Percentiles rank a stretch among this genome's conserved stretches.
phyloP scores from a whole-genome alignment of 1,140 invertebrate genomes.

The Scaptomyza graminum region DNA sequence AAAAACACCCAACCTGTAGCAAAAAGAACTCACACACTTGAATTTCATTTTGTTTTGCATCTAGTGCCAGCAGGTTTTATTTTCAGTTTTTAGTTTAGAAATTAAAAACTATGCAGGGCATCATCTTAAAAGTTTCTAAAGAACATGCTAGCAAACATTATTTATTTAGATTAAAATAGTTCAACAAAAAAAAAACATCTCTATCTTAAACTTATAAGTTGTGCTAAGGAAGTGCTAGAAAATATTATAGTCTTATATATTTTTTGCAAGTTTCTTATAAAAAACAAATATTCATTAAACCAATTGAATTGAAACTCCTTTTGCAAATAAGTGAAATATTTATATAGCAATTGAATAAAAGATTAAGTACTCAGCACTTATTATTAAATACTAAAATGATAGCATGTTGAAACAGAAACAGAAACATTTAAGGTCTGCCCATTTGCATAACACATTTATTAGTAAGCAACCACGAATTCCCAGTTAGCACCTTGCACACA shows the following conservation, averaged over 20 bases:
- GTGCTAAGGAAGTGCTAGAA: not conserved
- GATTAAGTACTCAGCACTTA: not conserved
- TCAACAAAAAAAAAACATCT: too few relatives aligned
- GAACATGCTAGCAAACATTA: too few relatives aligned
- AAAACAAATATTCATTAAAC: not conserved
- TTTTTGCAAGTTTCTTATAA: too few relatives aligned
- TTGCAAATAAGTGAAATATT: not conserved
- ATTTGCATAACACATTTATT: constrained; percentile 29
- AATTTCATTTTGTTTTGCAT: constrained; percentile 36
- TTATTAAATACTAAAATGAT: constrained; percentile 3
- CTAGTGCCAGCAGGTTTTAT: constrained; percentile 64
- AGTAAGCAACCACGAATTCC: constrained; percentile 7
- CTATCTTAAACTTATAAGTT: too few relatives aligned
- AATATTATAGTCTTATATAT: not conserved
- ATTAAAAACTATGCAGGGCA: not conserved
- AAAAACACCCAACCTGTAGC: constrained; percentile 11
- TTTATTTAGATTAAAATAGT: too few relatives aligned
- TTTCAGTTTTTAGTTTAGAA: constrained; percentile 23
- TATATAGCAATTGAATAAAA: not conserved
- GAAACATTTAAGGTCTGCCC: constrained; percentile 8
- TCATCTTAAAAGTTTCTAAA: not conserved
- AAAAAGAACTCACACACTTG: constrained; percentile 6
- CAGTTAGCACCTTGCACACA: constrained; percentile 8
- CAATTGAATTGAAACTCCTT: not conserved
- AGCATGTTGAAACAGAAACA: constrained; percentile 3